Evolutionary conservation across 2,888 invertebrate genomes (phyloP).

Genomic region (Cyclophora punctaria): DNA sequence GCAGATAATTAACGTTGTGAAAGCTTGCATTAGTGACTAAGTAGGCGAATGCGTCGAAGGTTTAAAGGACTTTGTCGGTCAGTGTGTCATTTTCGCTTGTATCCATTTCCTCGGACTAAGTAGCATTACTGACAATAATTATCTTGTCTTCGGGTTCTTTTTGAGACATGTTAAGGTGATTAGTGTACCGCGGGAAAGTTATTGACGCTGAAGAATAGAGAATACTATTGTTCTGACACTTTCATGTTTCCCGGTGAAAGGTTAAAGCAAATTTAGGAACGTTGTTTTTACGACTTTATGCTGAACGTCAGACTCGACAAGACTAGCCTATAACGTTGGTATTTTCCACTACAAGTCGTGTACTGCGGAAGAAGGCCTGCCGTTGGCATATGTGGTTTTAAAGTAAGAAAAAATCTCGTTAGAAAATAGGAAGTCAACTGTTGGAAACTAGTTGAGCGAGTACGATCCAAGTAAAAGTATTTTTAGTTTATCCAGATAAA

Average conservation of each 20-base stretch:
- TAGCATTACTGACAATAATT: constrained; percentile 29
- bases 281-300: too few species aligned
- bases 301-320: too few species aligned
- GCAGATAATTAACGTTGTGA: constrained; percentile 44
- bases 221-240: constrained; percentile 28
- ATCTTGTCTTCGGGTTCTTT: constrained; percentile 33
- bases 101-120: constrained; percentile 27
- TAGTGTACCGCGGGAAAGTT: constrained; percentile 43
- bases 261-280: too few species aligned
- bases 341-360: constrained; percentile 44
- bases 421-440: constrained; percentile 69
- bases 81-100: constrained; percentile 41
- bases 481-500: constrained; percentile 27
- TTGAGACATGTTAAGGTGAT: constrained; percentile 24
- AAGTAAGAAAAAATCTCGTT: constrained; percentile 60
- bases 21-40: constrained; percentile 38
- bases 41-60: constrained; percentile 35
- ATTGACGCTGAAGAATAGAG: constrained; percentile 26
- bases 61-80: constrained; percentile 52
- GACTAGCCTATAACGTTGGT: constrained; percentile 15
- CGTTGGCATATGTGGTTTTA: constrained; percentile 35
- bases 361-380: constrained; percentile 39
- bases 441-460: constrained; percentile 50
- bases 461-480: constrained; percentile 43
- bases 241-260: too few species aligned